Base-by-base conservation (phyloP, 2,888 invertebrate genomes). In the Margaritifera margaritifera region DNA sequence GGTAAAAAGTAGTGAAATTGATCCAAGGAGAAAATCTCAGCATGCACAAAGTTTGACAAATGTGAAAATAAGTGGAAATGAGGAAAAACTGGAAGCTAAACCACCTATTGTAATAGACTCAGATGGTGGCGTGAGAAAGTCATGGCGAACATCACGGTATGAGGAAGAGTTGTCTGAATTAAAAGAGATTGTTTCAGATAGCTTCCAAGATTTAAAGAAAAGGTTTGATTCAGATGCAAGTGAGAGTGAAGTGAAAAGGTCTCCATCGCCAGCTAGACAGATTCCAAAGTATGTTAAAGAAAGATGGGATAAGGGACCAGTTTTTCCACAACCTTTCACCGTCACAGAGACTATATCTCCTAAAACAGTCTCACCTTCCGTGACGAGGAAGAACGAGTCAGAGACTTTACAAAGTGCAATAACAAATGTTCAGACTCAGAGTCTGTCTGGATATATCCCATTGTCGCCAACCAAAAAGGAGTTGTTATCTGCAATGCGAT, bases 131-230 rank as follows among this genome's bases (percentile, higher is more conserved):
- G 66, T 78, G 15, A 64, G 75, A 57, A 81, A 79, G 60, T 75
- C 74, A 20, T 78, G 78, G 68, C 63, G 84, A 56, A 68, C 77
- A 53, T 84, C 83, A 0, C 73, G 78, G 11, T 82, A 80, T 64
- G 81, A 83, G 62, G 82, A 82, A 42, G 84, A 84, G 62, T 68
- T 83, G 15, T 75, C 77, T 60, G 83, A 83, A 65, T 64, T 83
- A 22, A 79, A 80, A 62, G 83, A 79, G 58, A 66, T 81, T 6
- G 81, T 81, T 61, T 75, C 74, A 15, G 83, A 83, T 52, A 80
- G 75, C 64, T 79, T 83, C 18, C 72, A 72, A 58, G 81, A 83
- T 55, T 71, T 83, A 6, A 69, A 78, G 53, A 78, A 75, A 64
- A 74, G 68, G 55, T 83, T 83, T 75, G 80, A 83, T 69, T 80